Percentiles rank a stretch among this genome's conserved stretches.
Conservation (phyloP, 2,888 invertebrate genomes). For the Hydroisotoma schaefferi region DNA sequence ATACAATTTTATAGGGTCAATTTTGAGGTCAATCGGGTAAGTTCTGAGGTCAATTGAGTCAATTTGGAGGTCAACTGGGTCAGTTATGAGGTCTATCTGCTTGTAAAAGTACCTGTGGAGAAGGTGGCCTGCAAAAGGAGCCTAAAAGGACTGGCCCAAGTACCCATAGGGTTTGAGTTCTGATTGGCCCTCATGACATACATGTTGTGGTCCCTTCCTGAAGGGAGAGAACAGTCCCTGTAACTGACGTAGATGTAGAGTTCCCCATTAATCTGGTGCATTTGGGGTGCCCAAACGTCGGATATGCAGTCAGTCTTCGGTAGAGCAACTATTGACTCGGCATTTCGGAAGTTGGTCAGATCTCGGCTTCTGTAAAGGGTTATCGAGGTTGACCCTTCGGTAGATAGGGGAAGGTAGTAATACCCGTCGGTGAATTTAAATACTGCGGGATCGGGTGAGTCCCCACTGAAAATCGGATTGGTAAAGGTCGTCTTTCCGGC, state of each 20-base stretch:
- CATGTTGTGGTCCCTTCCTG: conserved; percentile 6
- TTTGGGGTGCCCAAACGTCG: conserved; percentile 17
- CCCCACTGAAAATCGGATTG: conserved; percentile 18
- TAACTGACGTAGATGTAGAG: conserved; percentile 19
- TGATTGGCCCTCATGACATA: conserved; percentile 20
- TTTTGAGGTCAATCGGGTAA: no score
- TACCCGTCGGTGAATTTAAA: conserved; percentile 1
- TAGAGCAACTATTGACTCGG: conserved; percentile 1
- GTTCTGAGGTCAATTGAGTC: no score
- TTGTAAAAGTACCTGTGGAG: no score
- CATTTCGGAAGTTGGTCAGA: conserved; percentile 22
- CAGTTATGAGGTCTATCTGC: no score
- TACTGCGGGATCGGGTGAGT: conserved; percentile 9
- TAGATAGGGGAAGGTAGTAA: conserved; percentile 6
- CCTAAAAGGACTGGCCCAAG: no score
- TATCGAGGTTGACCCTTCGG: background rate
- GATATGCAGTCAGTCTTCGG: background rate
- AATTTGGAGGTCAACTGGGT: no score
- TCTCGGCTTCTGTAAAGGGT: conserved; percentile 4
- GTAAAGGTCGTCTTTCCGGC: conserved; percentile 12
- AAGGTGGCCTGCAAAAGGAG: no score
- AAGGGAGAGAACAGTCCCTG: background rate
- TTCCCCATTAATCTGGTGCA: conserved; percentile 8
- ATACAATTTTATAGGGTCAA: no score
- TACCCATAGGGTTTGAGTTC: no score